Evolutionary conservation across 2,888 invertebrate species (phyloP), one percentile per base, ranked within the genome.

Genomic region (Lampropteryx suffumata): DNA sequence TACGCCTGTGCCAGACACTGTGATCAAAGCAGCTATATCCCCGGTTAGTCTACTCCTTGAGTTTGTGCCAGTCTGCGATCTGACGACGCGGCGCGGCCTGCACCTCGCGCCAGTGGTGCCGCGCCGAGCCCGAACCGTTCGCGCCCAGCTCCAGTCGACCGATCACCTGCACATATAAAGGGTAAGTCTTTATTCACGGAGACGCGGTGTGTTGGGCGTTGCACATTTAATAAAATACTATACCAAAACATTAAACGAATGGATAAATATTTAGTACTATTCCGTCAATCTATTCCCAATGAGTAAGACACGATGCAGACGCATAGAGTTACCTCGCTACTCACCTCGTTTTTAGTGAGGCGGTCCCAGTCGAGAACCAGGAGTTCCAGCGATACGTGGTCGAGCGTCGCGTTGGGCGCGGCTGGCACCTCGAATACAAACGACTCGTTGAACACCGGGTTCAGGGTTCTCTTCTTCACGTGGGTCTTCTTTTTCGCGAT

Each of bases 51-150:
- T 94, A 97, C 93, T 97, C 97, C 86, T 96, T 94, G 70, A 99
- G 93, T 91, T 98, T 98, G 92, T 99, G 99, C 99, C 99, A 99
- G 90, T 99, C 98, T 61, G 99, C 99, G 79, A 99, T 98, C 92
- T 99, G 99, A 62, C 99, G 95, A 67, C 98, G 94, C 42, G 99
- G 98, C 64, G 98, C 98, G 78, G 96, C 97, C 91, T 98, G 96
- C 65, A 99, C 98, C 91, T 99, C 98, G 75, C 96, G 96, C 99
- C 99, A 99, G 89, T 99, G 99, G 76, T 96, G 97, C 12, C 96
- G 91, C 42, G 97, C 96, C 56, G 96, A 94, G 64, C 96, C 96
- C 50, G 95, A 94, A 69, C 95, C 95, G 40, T 93, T 91, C 28
- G 95, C 95, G 37, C 99, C 99, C 62, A 99, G 92, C 83, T 98